phyloP scores from a whole-genome alignment of 2,888 invertebrate genomes.

The Leptinotarsa rubiginosa region DNA sequence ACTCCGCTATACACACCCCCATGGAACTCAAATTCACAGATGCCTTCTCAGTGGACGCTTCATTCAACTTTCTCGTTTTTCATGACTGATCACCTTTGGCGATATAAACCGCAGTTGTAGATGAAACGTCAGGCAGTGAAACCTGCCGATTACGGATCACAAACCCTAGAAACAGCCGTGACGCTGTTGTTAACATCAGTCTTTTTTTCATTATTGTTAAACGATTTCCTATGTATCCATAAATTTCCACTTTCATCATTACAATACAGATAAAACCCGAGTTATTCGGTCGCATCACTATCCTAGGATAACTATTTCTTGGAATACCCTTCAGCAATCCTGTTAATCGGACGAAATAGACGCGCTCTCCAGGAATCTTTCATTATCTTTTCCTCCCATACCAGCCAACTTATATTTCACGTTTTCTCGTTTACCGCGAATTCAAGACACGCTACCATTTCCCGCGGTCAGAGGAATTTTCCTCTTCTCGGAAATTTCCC shows the following conservation, averaged over 20 bases:
- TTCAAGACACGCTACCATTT: not conserved
- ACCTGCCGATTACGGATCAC: too few relatives aligned
- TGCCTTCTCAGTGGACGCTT: too few relatives aligned
- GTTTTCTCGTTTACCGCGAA: constrained; percentile 9
- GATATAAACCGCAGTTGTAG: too few relatives aligned
- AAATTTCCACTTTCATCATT: not conserved
- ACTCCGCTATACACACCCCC: too few relatives aligned
- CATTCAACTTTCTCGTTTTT: too few relatives aligned
- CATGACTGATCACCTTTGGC: too few relatives aligned
- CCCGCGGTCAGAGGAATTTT: not conserved
- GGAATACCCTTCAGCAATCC: not conserved
- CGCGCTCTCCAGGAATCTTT: not conserved
- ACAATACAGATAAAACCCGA: not conserved
- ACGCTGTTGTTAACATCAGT: too few relatives aligned
- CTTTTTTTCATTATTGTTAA: too few relatives aligned
- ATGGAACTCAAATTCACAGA: too few relatives aligned
- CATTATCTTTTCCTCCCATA: not conserved
- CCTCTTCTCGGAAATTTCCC: constrained; percentile 11
- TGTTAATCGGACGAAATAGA: not conserved
- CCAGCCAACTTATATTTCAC: constrained; percentile 2
- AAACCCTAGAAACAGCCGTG: too few relatives aligned
- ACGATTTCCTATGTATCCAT: not conserved
- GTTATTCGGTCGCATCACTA: not conserved
- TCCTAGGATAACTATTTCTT: not conserved
- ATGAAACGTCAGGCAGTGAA: too few relatives aligned